A percentile compares a stretch with the other conserved stretches of the same genome.
Evolutionary conservation across 1,140 invertebrate genomes (phyloP).

Genomic region (Cyphomyrmex costatus): DNA sequence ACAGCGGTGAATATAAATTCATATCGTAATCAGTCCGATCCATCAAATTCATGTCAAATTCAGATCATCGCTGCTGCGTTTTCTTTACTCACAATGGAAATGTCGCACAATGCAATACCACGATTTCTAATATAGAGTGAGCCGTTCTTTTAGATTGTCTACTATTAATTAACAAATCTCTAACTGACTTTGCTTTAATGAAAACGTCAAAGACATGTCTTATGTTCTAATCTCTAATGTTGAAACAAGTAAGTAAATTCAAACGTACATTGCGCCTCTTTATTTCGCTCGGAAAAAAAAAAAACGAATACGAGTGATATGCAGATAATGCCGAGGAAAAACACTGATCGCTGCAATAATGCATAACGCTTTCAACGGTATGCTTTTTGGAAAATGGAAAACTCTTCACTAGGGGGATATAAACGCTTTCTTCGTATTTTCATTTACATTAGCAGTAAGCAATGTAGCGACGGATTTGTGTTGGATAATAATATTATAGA

Average conservation of each 20-base stretch:
- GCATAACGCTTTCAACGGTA: constrained; percentile 53
- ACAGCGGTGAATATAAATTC: neutral
- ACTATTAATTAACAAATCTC: neutral
- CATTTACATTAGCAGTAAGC: constrained; percentile 51
- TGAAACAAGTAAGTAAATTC: constrained; percentile 9
- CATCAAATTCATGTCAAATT: neutral
- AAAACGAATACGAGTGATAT: constrained; percentile 19
- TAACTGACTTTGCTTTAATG: neutral
- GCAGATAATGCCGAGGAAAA: constrained; percentile 31
- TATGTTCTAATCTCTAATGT: neutral
- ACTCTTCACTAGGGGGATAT: constrained; percentile 6
- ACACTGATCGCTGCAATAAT: constrained; percentile 50
- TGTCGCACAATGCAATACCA: neutral
- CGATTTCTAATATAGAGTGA: neutral
- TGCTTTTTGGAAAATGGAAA: constrained; percentile 55
- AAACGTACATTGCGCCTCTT: neutral
- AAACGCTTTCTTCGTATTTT: constrained; percentile 49
- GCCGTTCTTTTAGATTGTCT: neutral
- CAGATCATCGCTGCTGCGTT: neutral
- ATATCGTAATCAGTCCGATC: neutral
- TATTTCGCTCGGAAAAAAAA: constrained; percentile 10
- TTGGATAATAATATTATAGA: constrained; percentile 26
- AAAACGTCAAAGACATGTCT: neutral
- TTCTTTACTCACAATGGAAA: neutral
- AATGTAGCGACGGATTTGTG: constrained; percentile 28